Conservation (phyloP, 2,113 vertebrate genomes). For the Labeo catla region DNA sequence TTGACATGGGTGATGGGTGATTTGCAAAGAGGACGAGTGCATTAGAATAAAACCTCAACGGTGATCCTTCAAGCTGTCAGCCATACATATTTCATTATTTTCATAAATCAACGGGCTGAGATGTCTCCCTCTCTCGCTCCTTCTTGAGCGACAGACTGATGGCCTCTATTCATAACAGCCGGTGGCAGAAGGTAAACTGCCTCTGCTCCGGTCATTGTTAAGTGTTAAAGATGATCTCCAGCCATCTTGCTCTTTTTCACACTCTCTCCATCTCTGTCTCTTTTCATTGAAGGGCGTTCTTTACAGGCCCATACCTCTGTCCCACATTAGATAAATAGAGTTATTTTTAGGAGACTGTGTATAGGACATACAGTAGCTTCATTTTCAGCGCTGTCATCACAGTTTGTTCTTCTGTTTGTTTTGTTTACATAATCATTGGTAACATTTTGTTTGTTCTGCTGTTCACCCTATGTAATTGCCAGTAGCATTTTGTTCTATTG, state of each 20-base stretch:
- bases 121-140: constrained; percentile 68
- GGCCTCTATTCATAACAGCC: constrained; percentile 53
- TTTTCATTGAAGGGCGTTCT: constrained; percentile 51
- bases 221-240: constrained; percentile 61
- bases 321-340: constrained; percentile 42
- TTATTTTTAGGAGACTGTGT: constrained; percentile 30
- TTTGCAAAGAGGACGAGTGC: constrained; percentile 99
- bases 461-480: neutral
- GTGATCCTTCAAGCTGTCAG: constrained; percentile 98
- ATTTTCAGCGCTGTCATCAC: constrained; percentile 33
- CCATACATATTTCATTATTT: constrained; percentile 92
- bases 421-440: neutral
- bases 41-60: constrained; percentile 97
- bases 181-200: constrained; percentile 48
- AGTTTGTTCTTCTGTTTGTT: neutral
- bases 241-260: constrained; percentile 38
- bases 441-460: neutral
- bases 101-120: constrained; percentile 91
- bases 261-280: constrained; percentile 42
- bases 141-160: constrained; percentile 52
- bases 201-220: constrained; percentile 56
- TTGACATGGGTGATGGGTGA: constrained; percentile 93
- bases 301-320: constrained; percentile 36
- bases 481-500: neutral
- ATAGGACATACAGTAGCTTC: neutral